These are phyloP conservation scores for Lates calcarifer DNA, from an alignment of 2,113 vertebrate species.

Conservation along the genomic window DNA sequence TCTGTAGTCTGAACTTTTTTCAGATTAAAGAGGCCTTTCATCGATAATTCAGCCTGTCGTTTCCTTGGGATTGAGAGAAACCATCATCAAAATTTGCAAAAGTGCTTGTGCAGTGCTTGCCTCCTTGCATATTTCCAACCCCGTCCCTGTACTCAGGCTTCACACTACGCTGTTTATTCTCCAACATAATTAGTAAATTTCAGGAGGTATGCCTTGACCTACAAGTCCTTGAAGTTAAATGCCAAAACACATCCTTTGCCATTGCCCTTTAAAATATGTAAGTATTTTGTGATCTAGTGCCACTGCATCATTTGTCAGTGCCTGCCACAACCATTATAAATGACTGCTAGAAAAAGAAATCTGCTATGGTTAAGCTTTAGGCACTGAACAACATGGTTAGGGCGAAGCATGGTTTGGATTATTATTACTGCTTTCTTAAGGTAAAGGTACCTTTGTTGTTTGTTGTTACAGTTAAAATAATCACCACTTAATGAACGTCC, in stretches of 20 bases:
- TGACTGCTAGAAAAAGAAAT: background rate
- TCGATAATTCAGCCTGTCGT: constrained; percentile 14
- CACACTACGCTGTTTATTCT: background rate
- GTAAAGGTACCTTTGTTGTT: background rate
- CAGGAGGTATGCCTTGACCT: background rate
- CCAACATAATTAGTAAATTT: background rate
- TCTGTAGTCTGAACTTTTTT: constrained; percentile 45
- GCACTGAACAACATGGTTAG: background rate
- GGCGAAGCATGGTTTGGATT: background rate
- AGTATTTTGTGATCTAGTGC: background rate
- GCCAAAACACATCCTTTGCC: background rate
- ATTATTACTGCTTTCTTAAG: background rate
- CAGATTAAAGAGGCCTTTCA: constrained; percentile 59
- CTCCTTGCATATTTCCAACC: constrained; percentile 17
- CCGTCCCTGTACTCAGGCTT: background rate
- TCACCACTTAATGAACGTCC: too few species aligned
- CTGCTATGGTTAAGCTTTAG: background rate
- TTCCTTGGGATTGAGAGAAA: constrained; percentile 24
- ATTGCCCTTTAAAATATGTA: background rate
- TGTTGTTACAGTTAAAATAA: background rate
- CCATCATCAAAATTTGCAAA: constrained; percentile 39
- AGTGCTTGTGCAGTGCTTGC: constrained; percentile 20
- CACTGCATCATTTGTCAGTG: background rate
- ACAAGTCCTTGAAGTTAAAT: background rate
- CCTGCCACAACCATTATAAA: background rate